A percentile compares a stretch with the other conserved stretches of the same genome.
Conservation (phyloP, 2,888 invertebrate species). For the Pterostichus niger region DNA sequence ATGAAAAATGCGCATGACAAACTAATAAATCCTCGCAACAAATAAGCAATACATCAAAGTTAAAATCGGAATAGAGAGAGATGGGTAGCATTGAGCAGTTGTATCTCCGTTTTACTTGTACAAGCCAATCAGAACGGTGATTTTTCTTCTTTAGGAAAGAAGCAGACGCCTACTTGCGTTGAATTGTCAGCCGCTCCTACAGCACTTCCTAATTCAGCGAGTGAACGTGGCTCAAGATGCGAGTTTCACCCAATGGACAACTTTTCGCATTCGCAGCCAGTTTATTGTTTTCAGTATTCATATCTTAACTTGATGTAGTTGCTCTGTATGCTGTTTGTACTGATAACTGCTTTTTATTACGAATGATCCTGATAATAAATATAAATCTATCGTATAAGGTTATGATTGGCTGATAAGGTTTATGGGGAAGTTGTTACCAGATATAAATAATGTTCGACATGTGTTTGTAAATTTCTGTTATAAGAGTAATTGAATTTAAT, state of each 20-base stretch:
- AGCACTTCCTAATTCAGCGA: constrained; percentile 61
- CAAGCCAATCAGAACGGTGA: constrained; percentile 42
- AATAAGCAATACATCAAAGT: constrained; percentile 11
- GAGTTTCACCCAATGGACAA: constrained; percentile 25
- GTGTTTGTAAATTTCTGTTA: too few species aligned
- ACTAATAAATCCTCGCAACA: background rate
- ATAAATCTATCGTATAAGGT: too few species aligned
- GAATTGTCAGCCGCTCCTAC: constrained; percentile 50
- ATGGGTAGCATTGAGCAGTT: background rate
- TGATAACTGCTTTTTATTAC: too few species aligned
- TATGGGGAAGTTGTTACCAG: too few species aligned
- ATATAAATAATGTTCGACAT: too few species aligned
- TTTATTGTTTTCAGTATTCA: background rate
- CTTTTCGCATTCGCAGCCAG: background rate
- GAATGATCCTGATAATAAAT: too few species aligned
- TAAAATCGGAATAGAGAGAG: constrained; percentile 23
- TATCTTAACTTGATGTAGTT: too few species aligned
- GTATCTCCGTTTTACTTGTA: constrained; percentile 12
- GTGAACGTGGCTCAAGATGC: background rate
- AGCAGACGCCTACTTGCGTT: constrained; percentile 49
- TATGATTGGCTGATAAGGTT: too few species aligned
- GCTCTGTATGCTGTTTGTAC: too few species aligned
- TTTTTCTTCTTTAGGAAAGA: constrained; percentile 37
- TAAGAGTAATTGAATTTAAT: too few species aligned
- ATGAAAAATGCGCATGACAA: background rate